Evolutionary conservation across 2,888 invertebrate species (phyloP).

Genomic region (Prosapia bicincta): DNA sequence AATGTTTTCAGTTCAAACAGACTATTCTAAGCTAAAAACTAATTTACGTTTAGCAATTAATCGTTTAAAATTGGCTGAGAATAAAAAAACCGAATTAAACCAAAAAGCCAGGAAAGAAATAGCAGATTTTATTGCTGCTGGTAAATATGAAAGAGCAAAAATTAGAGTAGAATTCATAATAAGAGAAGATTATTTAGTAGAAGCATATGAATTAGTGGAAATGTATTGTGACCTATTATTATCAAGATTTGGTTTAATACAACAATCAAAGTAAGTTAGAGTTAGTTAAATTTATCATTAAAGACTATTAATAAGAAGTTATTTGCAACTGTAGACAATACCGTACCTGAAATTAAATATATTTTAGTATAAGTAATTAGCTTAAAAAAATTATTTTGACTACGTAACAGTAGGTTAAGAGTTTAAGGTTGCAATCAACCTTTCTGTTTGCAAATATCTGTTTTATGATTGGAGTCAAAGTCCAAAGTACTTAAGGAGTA

Average conservation of each 20-base stretch:
- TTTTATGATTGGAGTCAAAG: too few species aligned
- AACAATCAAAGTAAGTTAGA: conserved; percentile 82
- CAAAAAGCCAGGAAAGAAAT: conserved; percentile 97
- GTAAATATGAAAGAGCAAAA: conserved; percentile 85
- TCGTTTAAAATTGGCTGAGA: conserved; percentile 89
- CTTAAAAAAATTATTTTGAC: too few species aligned
- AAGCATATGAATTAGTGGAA: conserved; percentile 98
- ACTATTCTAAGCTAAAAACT: conserved; percentile 95
- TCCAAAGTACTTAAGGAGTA: too few species aligned
- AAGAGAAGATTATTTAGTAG: conserved; percentile 97
- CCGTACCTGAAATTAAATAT: too few species aligned
- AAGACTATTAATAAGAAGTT: too few species aligned
- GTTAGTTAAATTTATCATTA: neutral
- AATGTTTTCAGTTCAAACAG: conserved; percentile 91
- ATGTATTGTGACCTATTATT: conserved; percentile 98
- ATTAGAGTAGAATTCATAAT: conserved; percentile 99
- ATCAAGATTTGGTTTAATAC: conserved; percentile 93
- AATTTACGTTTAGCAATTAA: conserved; percentile 90
- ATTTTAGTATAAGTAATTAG: too few species aligned
- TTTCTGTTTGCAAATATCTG: too few species aligned
- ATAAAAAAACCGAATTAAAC: conserved; percentile 96
- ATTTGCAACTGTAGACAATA: too few species aligned
- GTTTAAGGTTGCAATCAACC: too few species aligned
- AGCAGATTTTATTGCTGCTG: conserved; percentile 87
- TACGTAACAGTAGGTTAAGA: too few species aligned